Conservation (phyloP, 2,888 invertebrate genomes). For the Smittia aterrima region DNA sequence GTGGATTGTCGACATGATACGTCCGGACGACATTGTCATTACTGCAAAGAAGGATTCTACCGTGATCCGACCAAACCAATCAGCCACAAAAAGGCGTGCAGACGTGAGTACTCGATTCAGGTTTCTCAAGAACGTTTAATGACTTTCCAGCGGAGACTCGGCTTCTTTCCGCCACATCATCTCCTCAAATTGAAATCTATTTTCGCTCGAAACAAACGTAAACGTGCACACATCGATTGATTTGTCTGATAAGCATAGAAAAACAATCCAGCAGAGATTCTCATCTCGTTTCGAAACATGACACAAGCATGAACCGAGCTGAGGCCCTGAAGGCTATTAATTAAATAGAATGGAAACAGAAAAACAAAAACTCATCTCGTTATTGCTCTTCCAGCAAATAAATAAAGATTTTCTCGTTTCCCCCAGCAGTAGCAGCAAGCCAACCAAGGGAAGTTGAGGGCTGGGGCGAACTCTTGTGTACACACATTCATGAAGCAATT, state of each 20-base stretch:
- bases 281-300: constrained; percentile 19
- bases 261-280: constrained; percentile 1
- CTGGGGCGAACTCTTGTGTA: no score
- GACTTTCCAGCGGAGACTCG: background rate
- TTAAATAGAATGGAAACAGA: constrained; percentile 39
- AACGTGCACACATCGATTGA: constrained; percentile 21
- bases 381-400: constrained; percentile 35
- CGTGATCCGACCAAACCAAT: constrained; percentile 87
- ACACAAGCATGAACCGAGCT: constrained; percentile 26
- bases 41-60: constrained; percentile 97
- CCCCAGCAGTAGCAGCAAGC: background rate
- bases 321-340: constrained; percentile 31
- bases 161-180: background rate
- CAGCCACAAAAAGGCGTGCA: constrained; percentile 93
- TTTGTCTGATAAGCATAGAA: background rate
- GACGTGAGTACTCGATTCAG: constrained; percentile 67
- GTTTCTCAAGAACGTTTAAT: constrained; percentile 18
- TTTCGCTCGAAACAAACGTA: background rate
- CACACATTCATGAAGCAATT: background rate
- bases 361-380: constrained; percentile 38
- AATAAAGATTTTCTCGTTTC: constrained; percentile 32
- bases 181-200: constrained; percentile 9
- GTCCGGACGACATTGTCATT: constrained; percentile 95
- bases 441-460: background rate
- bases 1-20: constrained; percentile 95